Conservation (phyloP, 2,113 vertebrate genomes). For the Clupea harengus region DNA sequence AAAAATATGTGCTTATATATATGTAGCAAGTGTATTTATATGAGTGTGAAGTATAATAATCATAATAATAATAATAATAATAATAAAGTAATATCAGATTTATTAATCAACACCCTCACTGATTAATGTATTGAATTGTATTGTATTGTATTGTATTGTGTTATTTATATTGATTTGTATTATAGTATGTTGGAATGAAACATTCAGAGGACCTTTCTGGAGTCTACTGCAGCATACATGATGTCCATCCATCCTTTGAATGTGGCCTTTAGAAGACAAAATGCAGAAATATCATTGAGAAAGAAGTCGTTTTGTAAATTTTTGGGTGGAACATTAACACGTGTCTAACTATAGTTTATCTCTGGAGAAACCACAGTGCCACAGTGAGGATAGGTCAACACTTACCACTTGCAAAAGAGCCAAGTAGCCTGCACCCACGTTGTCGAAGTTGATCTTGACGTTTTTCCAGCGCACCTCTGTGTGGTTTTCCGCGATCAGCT, state of each 20-base stretch:
- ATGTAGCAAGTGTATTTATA: too few species aligned
- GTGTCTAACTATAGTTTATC: too few species aligned
- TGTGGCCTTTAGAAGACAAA: conserved; percentile 75
- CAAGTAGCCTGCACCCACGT: conserved; percentile 94
- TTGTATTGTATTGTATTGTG: not conserved
- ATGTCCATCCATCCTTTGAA: conserved; percentile 99
- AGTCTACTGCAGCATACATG: conserved; percentile 98
- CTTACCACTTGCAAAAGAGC: conserved; percentile 95
- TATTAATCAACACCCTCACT: not conserved
- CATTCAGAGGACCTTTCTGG: conserved; percentile 79
- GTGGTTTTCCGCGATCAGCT: conserved; percentile 75
- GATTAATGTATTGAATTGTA: not conserved
- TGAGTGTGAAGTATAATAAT: too few species aligned
- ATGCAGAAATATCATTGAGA: not conserved
- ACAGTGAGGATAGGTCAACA: not conserved
- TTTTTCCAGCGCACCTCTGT: conserved; percentile 94
- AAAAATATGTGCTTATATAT: too few species aligned
- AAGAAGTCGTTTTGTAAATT: not conserved
- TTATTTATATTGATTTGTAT: not conserved
- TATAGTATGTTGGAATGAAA: not conserved
- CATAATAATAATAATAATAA: too few species aligned
- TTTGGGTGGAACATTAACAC: too few species aligned
- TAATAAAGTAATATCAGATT: too few species aligned
- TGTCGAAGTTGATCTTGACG: conserved; percentile 98
- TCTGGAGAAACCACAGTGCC: not conserved